Conservation (phyloP, 2,113 vertebrate genomes). For the Alces alces region DNA sequence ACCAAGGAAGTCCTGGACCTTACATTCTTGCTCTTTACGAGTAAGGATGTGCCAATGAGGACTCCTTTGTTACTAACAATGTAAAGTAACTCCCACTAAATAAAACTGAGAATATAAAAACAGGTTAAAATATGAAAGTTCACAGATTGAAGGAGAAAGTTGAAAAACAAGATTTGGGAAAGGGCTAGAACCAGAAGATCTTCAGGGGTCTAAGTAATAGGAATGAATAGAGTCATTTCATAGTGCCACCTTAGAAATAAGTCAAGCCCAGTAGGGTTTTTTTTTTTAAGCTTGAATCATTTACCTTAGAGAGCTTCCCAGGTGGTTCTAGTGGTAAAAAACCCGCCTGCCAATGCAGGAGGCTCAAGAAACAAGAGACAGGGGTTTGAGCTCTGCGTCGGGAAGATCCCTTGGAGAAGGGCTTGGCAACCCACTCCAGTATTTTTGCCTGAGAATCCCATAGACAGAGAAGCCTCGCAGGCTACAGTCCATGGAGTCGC, state of each 20-base stretch:
- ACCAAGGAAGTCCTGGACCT: not conserved
- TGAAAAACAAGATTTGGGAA: not conserved
- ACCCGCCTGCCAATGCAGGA: not conserved
- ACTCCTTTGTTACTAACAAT: not conserved
- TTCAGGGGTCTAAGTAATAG: not conserved
- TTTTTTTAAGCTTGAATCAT: not conserved
- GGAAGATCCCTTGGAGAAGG: not conserved
- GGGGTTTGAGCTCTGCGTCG: rapidly evolving
- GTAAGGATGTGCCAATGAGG: not conserved
- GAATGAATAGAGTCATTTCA: not conserved
- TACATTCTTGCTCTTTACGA: slow-evolving; percentile 9
- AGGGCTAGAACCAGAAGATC: not conserved
- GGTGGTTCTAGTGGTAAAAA: not conserved
- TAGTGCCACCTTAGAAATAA: not conserved
- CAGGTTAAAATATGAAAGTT: not conserved
- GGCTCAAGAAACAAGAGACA: not conserved
- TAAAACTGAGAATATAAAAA: not conserved
- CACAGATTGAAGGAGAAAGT: not conserved
- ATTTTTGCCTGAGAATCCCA: not conserved
- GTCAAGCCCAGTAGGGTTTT: not conserved
- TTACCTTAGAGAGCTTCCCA: not conserved
- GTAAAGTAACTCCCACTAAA: not conserved
- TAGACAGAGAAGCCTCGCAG: not conserved
- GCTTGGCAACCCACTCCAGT: not conserved
- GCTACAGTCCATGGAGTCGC: not conserved